Evolutionary conservation across 2,888 invertebrate genomes (phyloP).

Genomic region (Brenthis hecate): DNA sequence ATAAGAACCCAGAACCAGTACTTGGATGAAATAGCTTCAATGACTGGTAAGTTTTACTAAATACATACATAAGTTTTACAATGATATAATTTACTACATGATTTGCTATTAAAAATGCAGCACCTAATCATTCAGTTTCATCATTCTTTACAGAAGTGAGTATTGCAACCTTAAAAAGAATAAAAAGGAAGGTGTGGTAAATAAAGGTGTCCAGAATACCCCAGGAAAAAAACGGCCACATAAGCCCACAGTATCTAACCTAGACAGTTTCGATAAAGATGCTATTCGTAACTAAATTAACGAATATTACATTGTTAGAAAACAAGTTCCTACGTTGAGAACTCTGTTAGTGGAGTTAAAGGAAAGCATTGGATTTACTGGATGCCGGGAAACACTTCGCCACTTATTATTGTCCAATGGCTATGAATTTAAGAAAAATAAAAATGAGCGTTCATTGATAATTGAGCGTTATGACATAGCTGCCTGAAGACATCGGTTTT

Average conservation of each 20-base stretch:
- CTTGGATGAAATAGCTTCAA: no score
- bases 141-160: no score
- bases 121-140: no score
- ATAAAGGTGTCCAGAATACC: no score
- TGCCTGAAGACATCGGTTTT: constrained; percentile 42
- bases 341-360: constrained; percentile 21
- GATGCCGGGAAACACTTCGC: constrained; percentile 28
- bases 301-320: constrained; percentile 35
- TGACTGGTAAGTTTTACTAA: no score
- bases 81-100: no score
- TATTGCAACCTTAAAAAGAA: no score
- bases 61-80: no score
- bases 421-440: constrained; percentile 33
- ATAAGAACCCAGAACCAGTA: no score
- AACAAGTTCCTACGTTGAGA: constrained; percentile 31
- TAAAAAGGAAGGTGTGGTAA: no score
- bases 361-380: constrained; percentile 23
- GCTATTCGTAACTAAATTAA: constrained; percentile 34
- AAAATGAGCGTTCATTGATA: constrained; percentile 43
- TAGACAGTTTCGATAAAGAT: constrained; percentile 33
- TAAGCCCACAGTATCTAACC: constrained; percentile 8
- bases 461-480: constrained; percentile 42
- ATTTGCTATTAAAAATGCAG: no score
- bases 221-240: no score
- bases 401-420: constrained; percentile 17